phyloP scores from a whole-genome alignment of 2,113 vertebrate species.

The Ariopsis seemanni region DNA sequence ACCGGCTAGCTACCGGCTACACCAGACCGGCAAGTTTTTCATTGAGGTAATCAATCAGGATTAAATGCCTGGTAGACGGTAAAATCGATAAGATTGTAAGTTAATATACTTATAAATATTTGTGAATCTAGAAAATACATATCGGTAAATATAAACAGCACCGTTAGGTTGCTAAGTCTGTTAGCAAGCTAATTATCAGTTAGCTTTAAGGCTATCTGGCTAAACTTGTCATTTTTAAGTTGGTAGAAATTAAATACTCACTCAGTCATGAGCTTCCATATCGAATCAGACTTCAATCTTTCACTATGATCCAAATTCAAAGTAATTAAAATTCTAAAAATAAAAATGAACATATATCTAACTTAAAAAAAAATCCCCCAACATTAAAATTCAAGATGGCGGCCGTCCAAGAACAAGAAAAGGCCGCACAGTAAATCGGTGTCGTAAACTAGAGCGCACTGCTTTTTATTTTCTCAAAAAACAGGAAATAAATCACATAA shows the following conservation, averaged over 20 bases:
- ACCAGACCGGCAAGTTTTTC: not conserved
- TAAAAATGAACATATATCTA: constrained; percentile 5
- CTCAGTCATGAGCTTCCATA: constrained; percentile 37
- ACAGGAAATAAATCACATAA: not conserved
- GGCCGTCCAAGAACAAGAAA: constrained; percentile 37
- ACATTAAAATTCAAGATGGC: constrained; percentile 84
- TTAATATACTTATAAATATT: too few relatives aligned
- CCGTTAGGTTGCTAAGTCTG: not conserved
- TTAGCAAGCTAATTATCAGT: not conserved
- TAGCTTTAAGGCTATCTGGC: constrained; percentile 13
- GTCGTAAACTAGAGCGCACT: not conserved
- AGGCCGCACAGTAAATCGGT: not conserved
- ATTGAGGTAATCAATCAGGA: not conserved
- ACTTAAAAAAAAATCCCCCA: constrained; percentile 58
- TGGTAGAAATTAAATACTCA: constrained; percentile 61
- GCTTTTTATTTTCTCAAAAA: not conserved
- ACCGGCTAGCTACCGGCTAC: not conserved
- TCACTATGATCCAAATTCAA: not conserved
- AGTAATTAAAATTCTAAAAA: not conserved
- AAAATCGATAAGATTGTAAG: not conserved
- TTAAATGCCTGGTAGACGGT: not conserved
- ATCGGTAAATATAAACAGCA: not conserved
- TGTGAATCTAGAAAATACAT: not conserved
- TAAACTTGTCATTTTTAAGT: constrained; percentile 19
- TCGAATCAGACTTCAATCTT: not conserved